Base-by-base conservation (phyloP, 1,140 invertebrate species). In the Drosophila lowei region DNA sequence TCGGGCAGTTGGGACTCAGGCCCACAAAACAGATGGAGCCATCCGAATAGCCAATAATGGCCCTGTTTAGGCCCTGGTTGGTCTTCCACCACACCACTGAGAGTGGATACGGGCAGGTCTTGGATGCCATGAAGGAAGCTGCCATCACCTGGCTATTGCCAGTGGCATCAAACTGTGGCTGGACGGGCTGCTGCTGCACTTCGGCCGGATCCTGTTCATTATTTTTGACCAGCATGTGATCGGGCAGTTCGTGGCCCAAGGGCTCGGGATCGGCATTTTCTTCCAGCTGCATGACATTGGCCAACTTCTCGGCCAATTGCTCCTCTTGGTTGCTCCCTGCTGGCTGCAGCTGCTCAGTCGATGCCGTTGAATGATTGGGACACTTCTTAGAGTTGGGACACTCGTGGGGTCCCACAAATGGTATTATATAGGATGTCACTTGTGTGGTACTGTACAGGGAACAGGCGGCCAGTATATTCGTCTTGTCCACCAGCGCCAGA, bases 31-130 rank as follows among this genome's bases (percentile, higher is more conserved):
- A 92, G 70, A 96, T 93, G 65, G 94, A 94, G 18, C 96, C 95
- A 75, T 93, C 92, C 77, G 95, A 94, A 56, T 94, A 95, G 25
- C 95, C 95, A 66, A 96, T 93, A 43, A 96, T 93, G 30, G 94
- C 95, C 57, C 93, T 93, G 66, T 93, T 92, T 5, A 92, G 46
- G 3, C 80, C 90, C 49, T 92, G 92, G 25, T 94, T 88, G 23
- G 95, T 95, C 85, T 95, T 93, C 95, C 95, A 96, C 95, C 95
- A 96, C 2, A 93, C 92, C 43, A 95, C 77, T 44, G 92, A 93
- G 68, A 93, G 91, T 5, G 94, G 93, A 77, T 93, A 93, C 3
- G 92, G 92, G 59, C 93, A 93, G 46, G 90, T 90, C 72, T 93
- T 62, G 88, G 92, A 90, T 92, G 93, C 65, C 92, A 92, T 60